Evolutionary conservation across 1,140 invertebrate genomes (phyloP).

Genomic region (Pseudomyrmex gracilis): DNA sequence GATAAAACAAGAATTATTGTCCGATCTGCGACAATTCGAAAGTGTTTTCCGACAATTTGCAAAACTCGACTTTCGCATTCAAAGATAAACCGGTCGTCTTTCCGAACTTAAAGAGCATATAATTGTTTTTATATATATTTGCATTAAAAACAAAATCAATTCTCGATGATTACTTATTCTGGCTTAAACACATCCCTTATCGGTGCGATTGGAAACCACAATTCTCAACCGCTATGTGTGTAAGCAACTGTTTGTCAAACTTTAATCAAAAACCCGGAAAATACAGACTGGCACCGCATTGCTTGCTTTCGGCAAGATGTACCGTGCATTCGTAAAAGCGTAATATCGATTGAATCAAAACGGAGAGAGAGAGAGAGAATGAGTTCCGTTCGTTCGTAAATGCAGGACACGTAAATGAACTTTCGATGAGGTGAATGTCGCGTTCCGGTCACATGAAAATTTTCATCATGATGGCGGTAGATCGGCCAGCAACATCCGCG

Average conservation of each 20-base stretch:
- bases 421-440: not conserved
- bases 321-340: not conserved
- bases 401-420: conserved; percentile 44
- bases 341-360: conserved; percentile 14
- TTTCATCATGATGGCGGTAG: not conserved
- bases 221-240: not conserved
- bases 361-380: not conserved
- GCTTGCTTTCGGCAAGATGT: conserved; percentile 7
- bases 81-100: not conserved
- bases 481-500: not conserved
- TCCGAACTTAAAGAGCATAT: too few species aligned
- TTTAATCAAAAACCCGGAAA: conserved; percentile 18
- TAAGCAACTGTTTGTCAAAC: not conserved
- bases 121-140: too few species aligned
- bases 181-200: not conserved
- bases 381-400: not conserved
- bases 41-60: conserved; percentile 12
- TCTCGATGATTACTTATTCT: too few species aligned
- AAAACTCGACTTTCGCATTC: conserved; percentile 19
- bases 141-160: too few species aligned
- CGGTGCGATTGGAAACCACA: too few species aligned
- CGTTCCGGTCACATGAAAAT: not conserved
- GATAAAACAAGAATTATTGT: conserved; percentile 11
- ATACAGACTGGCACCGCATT: conserved; percentile 17
- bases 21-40: conserved; percentile 16